Conservation (phyloP, 1,140 invertebrate species). For the Diuraphis noxia region DNA sequence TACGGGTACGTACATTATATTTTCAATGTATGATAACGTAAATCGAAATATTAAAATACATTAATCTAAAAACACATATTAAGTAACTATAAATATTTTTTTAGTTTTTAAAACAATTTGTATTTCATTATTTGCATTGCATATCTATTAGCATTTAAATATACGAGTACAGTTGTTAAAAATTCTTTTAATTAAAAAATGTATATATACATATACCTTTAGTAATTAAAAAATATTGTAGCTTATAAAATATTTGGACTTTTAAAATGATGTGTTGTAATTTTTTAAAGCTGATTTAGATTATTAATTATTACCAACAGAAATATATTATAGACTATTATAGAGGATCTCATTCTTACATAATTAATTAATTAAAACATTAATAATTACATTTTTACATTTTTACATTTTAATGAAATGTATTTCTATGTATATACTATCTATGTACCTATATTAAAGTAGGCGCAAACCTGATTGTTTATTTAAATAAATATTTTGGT, state of each 20-base stretch:
- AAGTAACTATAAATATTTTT: background rate
- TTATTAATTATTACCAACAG: too few species aligned
- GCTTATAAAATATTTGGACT: background rate
- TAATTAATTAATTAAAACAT: background rate
- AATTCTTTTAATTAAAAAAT: background rate
- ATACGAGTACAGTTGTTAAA: background rate
- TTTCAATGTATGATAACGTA: background rate
- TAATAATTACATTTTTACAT: background rate
- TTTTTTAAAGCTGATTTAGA: background rate
- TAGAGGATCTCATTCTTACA: background rate
- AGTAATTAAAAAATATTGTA: background rate
- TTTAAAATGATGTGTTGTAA: background rate
- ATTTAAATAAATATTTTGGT: background rate
- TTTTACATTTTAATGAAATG: too few species aligned
- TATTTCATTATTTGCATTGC: too few species aligned
- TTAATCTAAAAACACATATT: background rate
- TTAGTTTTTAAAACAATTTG: background rate
- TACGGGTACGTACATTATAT: constrained; percentile 65
- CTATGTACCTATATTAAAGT: background rate
- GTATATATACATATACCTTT: background rate
- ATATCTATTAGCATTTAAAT: background rate
- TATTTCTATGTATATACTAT: background rate
- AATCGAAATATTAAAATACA: background rate
- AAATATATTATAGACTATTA: background rate
- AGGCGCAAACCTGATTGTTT: rapidly evolving